Conservation (phyloP, 2,113 vertebrate species). For the Mustelus asterias region DNA sequence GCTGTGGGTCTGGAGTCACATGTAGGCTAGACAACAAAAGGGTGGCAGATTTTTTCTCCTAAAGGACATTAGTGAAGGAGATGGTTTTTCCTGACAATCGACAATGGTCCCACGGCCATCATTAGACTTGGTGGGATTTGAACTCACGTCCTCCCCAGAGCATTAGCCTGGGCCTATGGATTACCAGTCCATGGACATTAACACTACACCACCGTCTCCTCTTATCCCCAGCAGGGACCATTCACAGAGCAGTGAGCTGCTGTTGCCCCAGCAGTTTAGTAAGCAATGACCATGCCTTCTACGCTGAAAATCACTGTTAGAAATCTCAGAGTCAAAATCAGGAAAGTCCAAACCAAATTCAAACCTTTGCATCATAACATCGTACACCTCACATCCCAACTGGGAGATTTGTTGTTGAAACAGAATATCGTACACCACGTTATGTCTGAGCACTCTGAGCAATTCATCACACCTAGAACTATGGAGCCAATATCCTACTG, state of each 20-base stretch:
- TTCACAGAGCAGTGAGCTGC: neutral
- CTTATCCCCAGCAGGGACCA: neutral
- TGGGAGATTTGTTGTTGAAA: neutral
- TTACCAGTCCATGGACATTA: too few species aligned
- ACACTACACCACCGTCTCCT: too few species aligned
- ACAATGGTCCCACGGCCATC: too few species aligned
- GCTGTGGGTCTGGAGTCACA: too few species aligned
- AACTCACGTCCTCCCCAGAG: too few species aligned
- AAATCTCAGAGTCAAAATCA: neutral
- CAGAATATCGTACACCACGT: neutral
- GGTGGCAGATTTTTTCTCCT: too few species aligned
- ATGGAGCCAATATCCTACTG: neutral
- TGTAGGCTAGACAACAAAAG: too few species aligned
- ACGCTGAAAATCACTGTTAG: neutral
- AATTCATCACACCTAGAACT: neutral
- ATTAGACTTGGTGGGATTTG: too few species aligned
- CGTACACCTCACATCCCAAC: neutral
- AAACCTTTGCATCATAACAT: neutral
- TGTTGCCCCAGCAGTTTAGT: neutral
- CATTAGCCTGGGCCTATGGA: too few species aligned
- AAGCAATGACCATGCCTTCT: neutral
- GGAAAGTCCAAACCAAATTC: neutral
- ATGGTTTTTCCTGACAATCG: too few species aligned
- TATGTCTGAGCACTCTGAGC: neutral
- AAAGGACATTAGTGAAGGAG: too few species aligned